phyloP scores from a whole-genome alignment of 2,113 vertebrate genomes.

The Tetrax tetrax region DNA sequence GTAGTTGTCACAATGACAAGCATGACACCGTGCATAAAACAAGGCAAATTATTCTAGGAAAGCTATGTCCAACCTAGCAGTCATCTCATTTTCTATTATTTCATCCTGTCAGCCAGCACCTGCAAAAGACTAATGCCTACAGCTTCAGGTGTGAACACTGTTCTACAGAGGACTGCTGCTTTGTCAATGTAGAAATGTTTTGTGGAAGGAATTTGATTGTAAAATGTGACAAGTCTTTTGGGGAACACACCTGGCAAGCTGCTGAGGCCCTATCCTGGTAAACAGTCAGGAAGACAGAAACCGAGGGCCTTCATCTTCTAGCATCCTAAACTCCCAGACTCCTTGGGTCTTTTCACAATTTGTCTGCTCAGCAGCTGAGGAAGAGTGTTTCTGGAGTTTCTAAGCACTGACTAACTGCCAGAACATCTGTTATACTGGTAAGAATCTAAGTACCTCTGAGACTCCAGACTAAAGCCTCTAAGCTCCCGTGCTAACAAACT shows the following conservation, averaged over 20 bases:
- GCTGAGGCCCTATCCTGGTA: neutral
- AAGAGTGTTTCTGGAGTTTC: neutral
- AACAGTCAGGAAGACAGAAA: neutral
- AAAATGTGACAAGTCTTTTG: neutral
- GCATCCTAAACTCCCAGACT: neutral
- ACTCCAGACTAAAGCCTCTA: neutral
- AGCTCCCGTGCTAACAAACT: neutral
- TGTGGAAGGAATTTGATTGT: neutral
- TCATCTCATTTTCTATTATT: neutral
- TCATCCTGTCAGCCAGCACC: neutral
- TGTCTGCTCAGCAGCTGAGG: neutral
- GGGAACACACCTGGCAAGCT: neutral
- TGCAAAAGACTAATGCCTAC: neutral
- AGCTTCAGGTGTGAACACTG: neutral
- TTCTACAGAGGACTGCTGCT: neutral
- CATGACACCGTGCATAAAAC: neutral
- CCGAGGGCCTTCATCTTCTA: neutral
- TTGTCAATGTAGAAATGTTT: neutral
- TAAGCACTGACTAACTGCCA: neutral
- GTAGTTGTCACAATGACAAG: neutral
- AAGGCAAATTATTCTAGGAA: neutral
- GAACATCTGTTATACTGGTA: neutral
- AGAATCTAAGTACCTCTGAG: neutral
- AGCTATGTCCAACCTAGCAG: neutral
- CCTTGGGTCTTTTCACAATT: neutral